A percentile compares a stretch with the other conserved stretches of the same genome.
Evolutionary conservation across 2,888 invertebrate genomes (phyloP).

Genomic region (Polia nebulosa): DNA sequence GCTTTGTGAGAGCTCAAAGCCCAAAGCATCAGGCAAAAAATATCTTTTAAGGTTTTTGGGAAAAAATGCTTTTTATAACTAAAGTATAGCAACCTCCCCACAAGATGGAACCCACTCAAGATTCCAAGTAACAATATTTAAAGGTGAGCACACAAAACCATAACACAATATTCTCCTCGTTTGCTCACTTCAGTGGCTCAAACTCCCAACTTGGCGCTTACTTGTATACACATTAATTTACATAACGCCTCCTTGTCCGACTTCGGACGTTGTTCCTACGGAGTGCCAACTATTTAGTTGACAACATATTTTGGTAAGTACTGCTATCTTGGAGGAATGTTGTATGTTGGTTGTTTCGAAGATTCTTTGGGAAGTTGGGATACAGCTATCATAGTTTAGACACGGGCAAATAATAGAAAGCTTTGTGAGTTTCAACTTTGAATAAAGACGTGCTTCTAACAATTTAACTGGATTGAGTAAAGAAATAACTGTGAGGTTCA

Average conservation of each 20-base stretch:
- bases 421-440: neutral
- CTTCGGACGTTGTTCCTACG: constrained; percentile 59
- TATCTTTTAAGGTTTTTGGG: no score
- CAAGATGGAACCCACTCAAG: neutral
- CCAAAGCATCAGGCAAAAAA: no score
- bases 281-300: constrained; percentile 52
- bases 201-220: constrained; percentile 58
- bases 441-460: neutral
- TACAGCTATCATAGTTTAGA: constrained; percentile 11
- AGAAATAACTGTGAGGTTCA: no score
- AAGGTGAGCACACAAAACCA: constrained; percentile 35
- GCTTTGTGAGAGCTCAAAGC: no score
- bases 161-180: constrained; percentile 52
- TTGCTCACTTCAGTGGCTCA: constrained; percentile 52
- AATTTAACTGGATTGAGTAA: no score
- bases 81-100: neutral
- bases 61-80: no score
- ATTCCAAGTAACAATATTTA: constrained; percentile 27
- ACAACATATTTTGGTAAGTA: constrained; percentile 44
- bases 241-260: constrained; percentile 74
- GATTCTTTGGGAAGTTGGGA: constrained; percentile 45
- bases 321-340: constrained; percentile 39
- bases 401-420: neutral
- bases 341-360: constrained; percentile 30
- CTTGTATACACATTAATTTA: constrained; percentile 77